Base-by-base conservation (phyloP, 2,888 invertebrate genomes). In the Psylliodes chrysocephalus region DNA sequence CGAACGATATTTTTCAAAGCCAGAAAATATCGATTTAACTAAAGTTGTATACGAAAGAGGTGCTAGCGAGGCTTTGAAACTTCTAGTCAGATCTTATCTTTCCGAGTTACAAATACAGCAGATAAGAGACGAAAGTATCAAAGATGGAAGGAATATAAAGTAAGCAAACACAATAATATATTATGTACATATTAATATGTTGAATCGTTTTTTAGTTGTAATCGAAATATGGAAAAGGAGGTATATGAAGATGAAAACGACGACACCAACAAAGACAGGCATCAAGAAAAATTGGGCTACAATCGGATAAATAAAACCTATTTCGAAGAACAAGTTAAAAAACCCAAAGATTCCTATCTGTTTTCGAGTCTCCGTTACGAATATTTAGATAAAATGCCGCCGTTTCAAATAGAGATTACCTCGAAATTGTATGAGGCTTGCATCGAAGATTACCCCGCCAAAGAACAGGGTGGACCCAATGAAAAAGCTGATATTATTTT, bases 31-130 rank as follows among this genome's bases (percentile, higher is more conserved):
- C 2, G 80, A 82, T 61, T 68, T 79, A 25, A 69, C 73, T 3
- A 80, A 79, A 68, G 75, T 84, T 33, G 78, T 74, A 14, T 81
- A 82, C 30, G 84, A 85, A 70, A 79, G 82, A 35, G 83, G 84
- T 1, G 80, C 84, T 6, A 79, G 83, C 19, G 85, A 86, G 63
- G 88, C 87, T 0, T 83, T 89, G 56, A 89, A 88, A 73, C 82
- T 89, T 51, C 77, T 89, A 14, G 87, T 88, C 17, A 83, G 89
- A 51, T 88, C 89, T 57, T 89, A 89, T 71, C 79, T 89, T 71
- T 82, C 82, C 0, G 82, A 82, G 60, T 53, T 83, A 44, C 82
- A 82, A 70, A 74, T 82, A 18, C 61, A 81, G 55, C 81, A 79
- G 28, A 53, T 82, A 30, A 81, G 78, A 63, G 79, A 77, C 52